Base-by-base conservation (phyloP, 2,888 invertebrate species). In the Drosophila ustulata region DNA sequence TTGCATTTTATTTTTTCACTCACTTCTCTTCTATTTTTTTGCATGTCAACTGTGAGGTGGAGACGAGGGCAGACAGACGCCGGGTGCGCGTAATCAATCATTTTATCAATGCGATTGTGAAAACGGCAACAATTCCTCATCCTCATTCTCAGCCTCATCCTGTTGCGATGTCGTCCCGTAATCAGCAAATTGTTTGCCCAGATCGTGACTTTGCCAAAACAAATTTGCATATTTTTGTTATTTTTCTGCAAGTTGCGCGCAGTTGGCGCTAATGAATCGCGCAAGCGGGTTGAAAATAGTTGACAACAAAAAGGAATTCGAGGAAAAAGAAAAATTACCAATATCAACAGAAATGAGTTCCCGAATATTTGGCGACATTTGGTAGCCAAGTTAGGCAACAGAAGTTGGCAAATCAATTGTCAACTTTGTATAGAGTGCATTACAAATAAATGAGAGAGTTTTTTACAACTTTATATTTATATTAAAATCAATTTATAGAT, bases 81-180 rank as follows among this genome's bases (percentile, higher is more conserved):
- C 89, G 85, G 89, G 88, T 85, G 89, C 71, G 71, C 71, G 89
- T 82, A 90, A 90, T 90, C 91, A 90, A 90, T 90, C 91, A 90
- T 90, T 90, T 89, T 81, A 90, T 87, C 89, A 90, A 88, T 88
- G 82, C 76, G 86, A 76, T 82, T 80, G 84, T 84, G 80, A 90
- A 83, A 89, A 84, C 90, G 86, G 88, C 90, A 89, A 79, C 86
- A 77, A 88, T 80, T 87, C 67, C 81, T 72, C 55, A n/a, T 9
- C 6, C 6, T n/a, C 49, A 34, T 34, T 8, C 11, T n/a, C 53
- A 58, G 18, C 37, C 47, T 25, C 50, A 32, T 43, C 32, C 41
- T 37, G 30, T 13, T 49, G 7, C 41, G 6, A 1, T 23, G 45
- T 66, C 75, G 66, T 63, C 47, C 68, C 78, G 77, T 88, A 89